These are phyloP conservation scores for Hippopotamyrus pictus DNA, from an alignment of 2,797 vertebrate species.

Conservation along the genomic window DNA sequence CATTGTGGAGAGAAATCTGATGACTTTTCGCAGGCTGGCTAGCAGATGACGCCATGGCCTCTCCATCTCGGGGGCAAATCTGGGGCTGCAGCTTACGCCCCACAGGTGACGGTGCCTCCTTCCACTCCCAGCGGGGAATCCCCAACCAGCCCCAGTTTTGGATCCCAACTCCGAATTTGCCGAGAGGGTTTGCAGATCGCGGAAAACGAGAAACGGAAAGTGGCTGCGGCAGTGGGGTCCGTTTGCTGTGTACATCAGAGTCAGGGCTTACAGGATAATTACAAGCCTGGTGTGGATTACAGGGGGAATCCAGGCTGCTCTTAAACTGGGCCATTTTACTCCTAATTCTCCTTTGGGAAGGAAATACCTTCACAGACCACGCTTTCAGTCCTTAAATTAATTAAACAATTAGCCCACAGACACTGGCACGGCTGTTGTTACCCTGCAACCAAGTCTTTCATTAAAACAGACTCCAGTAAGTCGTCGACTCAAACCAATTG, in stretches of 20 bases:
- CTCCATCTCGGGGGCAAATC: neutral
- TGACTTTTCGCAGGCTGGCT: neutral
- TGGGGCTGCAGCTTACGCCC: neutral
- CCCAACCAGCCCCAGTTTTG: constrained; percentile 29
- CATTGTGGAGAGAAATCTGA: neutral
- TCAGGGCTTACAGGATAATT: neutral
- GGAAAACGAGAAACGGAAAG: constrained; percentile 18
- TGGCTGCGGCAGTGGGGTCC: neutral
- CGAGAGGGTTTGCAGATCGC: constrained; percentile 20
- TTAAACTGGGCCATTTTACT: neutral
- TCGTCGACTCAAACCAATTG: neutral
- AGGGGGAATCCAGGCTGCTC: neutral
- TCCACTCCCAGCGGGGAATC: constrained; percentile 27
- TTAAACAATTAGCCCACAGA: neutral
- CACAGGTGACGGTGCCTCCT: neutral
- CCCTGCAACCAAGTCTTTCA: neutral
- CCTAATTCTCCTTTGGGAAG: neutral
- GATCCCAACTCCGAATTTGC: constrained; percentile 23
- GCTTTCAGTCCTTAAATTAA: neutral
- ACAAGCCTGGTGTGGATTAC: constrained; percentile 8
- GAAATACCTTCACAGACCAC: neutral
- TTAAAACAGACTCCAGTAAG: neutral
- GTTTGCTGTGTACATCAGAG: neutral
- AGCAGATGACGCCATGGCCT: neutral
- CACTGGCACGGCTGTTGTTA: neutral